Percentiles rank a stretch among this genome's conserved stretches.
phyloP scores from a whole-genome alignment of 53 echinoderm and acorn worm genomes.

The Holothuria scabra region DNA sequence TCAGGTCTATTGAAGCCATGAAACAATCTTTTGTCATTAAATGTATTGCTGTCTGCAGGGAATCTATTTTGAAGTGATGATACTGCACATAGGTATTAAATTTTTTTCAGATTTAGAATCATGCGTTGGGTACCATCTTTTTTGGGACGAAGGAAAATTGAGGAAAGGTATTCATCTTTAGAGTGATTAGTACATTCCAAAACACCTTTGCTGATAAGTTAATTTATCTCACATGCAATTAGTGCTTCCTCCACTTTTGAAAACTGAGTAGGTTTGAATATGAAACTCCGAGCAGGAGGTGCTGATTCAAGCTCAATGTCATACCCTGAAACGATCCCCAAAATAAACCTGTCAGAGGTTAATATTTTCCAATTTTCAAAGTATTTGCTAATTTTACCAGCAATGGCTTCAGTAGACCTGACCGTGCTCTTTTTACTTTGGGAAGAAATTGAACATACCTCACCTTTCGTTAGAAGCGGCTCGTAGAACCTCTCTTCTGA shows the following conservation, averaged over 20 bases:
- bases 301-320: neutral
- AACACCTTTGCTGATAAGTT: neutral
- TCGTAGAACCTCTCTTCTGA: neutral
- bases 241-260: neutral
- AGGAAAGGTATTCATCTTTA: conserved; percentile 53
- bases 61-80: conserved; percentile 37
- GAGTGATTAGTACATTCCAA: conserved; percentile 1
- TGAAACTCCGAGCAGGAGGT: neutral
- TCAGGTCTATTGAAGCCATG: conserved; percentile 44
- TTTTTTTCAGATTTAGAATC: conserved; percentile 57
- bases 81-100: conserved; percentile 54
- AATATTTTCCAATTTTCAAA: neutral
- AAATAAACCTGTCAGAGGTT: conserved; percentile 17
- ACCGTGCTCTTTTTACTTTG: neutral
- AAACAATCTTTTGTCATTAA: conserved; percentile 19
- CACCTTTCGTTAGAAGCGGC: neutral
- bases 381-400: conserved; percentile 1
- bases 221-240: neutral
- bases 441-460: neutral
- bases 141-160: conserved; percentile 51
- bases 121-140: conserved; percentile 62
- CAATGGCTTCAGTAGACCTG: neutral
- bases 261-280: neutral
- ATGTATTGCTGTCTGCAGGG: conserved; percentile 35
- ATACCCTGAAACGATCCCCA: conserved; percentile 2